Evolutionary conservation across 37 sponge, comb jelly and placozoan genomes (phyloP), one percentile per base, ranked within the genome.

Genomic region (Lycopodina hypogea): DNA sequence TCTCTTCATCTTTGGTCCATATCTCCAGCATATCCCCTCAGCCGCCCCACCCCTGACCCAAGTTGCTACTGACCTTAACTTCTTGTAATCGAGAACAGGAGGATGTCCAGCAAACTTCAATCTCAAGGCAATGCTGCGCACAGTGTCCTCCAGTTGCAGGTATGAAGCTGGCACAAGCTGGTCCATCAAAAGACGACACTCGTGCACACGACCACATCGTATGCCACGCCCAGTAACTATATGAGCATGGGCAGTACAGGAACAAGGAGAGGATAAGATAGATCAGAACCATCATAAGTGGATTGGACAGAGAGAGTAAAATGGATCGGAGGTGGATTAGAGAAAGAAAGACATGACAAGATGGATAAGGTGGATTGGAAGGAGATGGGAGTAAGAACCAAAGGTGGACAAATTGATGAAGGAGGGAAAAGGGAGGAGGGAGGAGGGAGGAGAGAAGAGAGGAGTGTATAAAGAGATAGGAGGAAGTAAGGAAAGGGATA

Each of bases 81-180:
- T 79, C 76, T 79, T 82, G 68, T 79, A 78, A 22, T 87, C 75
- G 53, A 91, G 84, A 4, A 91, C 91, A 18, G 91, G 91, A 28
- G 91, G 84, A 30, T 68, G 71, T 18, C 62, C 68, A n/a, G 18
- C 30, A 26, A 64, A 40, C 18, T 72, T 56, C 80, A 78, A 82
- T 30, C 51, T 58, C 17, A 79, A 3, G 35, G 83, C 87, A 42
- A 93, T 82, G 53, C 79, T 83, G 22, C 87, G 67, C 3, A 94
- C 80, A 0, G 83, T 76, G 78, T 94, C 92, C 72, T 94, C 95
- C 70, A 94, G 80, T 56, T 85, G 86, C 0, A 90, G 87, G 81
- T 91, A 94, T n/a, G 72, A 74, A 32, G 92, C 93, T 0, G 95
- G 95, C 36, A 91, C 83, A 76, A 91, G 82, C 83, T 94, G 95